Evolutionary conservation across 2,888 invertebrate species (phyloP), one percentile per base, ranked within the genome.

Genomic region (Drosophila atroscutellata): DNA sequence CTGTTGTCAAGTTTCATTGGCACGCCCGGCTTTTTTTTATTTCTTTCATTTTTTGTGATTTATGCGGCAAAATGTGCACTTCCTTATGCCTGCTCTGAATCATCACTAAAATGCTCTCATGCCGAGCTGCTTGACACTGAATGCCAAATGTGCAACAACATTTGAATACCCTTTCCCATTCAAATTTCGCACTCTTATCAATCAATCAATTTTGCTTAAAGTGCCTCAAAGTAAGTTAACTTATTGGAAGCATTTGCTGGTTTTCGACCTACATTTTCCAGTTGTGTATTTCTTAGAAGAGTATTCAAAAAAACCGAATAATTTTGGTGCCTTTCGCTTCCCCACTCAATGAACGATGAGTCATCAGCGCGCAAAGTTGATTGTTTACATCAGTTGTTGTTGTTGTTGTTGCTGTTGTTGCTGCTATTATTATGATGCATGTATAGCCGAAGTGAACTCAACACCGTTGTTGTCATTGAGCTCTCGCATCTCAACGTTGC

Each of bases 381-480:
- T 73, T 78, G 83, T 83, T 83, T 88, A 81, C 89, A 88, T 88
- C 81, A 86, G 52, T 61, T 66, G 60, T 52, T 77, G 55, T 39
- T 51, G 34, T 20, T 55, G 34, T 32, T 66, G 32, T 49, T 77
- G 55, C 34, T 54, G 47, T 50, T 62, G 57, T 24, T 55, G 34
- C 28, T 66, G 32, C 36, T 72, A 32, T 45, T 62, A n/a, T 39
- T 75, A 55, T 55, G 34, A 49, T 59, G 60, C 36, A 54, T 39
- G 52, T 13, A 32, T 45, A 45, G 32, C 30, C 47, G 56, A 56
- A 58, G 67, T 75, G 72, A 84, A 86, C 87, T 72, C 66, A 84
- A 87, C 84, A 89, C 87, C 85, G 80, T 57, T 74, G 73, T 72
- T 89, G 85, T 84, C 89, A 87, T 86, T 89, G 86, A 77, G 66